Conservation (phyloP, 1,140 invertebrate species). For the Zaprionus davidi region DNA sequence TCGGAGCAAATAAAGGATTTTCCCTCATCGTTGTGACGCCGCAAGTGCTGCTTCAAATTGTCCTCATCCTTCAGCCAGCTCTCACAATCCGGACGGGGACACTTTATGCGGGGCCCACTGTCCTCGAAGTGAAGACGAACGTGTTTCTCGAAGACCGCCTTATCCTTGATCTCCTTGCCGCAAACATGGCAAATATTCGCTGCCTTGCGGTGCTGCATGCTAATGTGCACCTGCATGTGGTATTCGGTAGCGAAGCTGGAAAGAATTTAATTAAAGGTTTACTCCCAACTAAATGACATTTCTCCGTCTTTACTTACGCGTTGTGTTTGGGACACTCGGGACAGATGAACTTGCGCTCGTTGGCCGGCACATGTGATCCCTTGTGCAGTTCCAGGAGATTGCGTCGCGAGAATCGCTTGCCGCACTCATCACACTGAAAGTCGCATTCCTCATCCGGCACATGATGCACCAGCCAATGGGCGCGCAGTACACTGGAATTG, state of each 20-base stretch:
- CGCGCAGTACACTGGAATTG: conserved; percentile 68
- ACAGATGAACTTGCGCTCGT: conserved; percentile 72
- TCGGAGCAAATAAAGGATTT: conserved; percentile 69
- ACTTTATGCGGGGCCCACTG: conserved; percentile 76
- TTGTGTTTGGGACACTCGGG: conserved; percentile 73
- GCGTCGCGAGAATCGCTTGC: conserved; percentile 70
- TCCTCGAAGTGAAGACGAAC: conserved; percentile 79
- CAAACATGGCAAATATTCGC: conserved; percentile 79
- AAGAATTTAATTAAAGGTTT: neutral
- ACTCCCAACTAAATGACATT: too few species aligned
- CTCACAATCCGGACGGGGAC: conserved; percentile 73
- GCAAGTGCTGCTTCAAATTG: conserved; percentile 74
- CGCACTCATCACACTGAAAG: conserved; percentile 76
- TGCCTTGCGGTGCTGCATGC: conserved; percentile 71
- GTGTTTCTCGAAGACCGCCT: conserved; percentile 79
- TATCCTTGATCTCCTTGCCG: conserved; percentile 77
- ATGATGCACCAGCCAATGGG: conserved; percentile 71
- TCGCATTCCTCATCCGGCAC: conserved; percentile 74
- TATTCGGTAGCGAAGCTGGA: conserved; percentile 75
- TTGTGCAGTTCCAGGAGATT: conserved; percentile 76
- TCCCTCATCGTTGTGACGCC: conserved; percentile 75
- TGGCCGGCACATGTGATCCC: conserved; percentile 72
- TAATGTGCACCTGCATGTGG: conserved; percentile 75
- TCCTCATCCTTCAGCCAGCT: conserved; percentile 81
- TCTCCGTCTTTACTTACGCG: conserved; percentile 44